Percentiles rank a stretch among this genome's conserved stretches.
Evolutionary conservation across 2,888 invertebrate species (phyloP).

Genomic region (Prosopocoilus inquinatus): DNA sequence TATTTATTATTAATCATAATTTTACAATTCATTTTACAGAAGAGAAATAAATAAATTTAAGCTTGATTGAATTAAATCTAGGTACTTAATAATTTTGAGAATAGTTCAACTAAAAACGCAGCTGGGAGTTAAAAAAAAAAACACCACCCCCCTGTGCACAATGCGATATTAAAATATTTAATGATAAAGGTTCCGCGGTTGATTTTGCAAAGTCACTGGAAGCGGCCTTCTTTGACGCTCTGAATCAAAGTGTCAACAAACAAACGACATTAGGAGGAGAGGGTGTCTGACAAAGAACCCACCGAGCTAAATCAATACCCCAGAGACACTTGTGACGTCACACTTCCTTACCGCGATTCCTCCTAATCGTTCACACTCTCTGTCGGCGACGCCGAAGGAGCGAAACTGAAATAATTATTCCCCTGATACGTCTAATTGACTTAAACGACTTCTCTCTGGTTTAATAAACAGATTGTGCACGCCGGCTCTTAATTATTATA

Average conservation of each 20-base stretch:
- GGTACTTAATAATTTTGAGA: too few species aligned
- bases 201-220: constrained; percentile 18
- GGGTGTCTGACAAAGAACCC: constrained; percentile 36
- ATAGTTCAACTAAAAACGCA: too few species aligned
- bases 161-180: background rate
- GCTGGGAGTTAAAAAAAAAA: too few species aligned
- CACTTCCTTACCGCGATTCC: constrained; percentile 28
- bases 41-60: too few species aligned
- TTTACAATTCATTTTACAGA: too few species aligned
- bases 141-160: background rate
- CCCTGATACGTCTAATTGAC: constrained; percentile 14
- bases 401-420: constrained; percentile 16
- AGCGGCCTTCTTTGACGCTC: constrained; percentile 29
- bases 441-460: constrained; percentile 9
- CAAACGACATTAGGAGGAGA: constrained; percentile 45
- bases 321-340: constrained; percentile 40
- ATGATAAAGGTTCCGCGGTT: constrained; percentile 12
- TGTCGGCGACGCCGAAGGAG: background rate
- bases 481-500: background rate
- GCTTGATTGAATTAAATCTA: too few species aligned
- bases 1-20: too few species aligned
- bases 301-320: constrained; percentile 42
- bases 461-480: constrained; percentile 1
- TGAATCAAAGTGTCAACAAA: constrained; percentile 47
- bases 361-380: constrained; percentile 5